Conservation (phyloP, 2,797 vertebrate species). For the Euphonia xanthogaster region DNA sequence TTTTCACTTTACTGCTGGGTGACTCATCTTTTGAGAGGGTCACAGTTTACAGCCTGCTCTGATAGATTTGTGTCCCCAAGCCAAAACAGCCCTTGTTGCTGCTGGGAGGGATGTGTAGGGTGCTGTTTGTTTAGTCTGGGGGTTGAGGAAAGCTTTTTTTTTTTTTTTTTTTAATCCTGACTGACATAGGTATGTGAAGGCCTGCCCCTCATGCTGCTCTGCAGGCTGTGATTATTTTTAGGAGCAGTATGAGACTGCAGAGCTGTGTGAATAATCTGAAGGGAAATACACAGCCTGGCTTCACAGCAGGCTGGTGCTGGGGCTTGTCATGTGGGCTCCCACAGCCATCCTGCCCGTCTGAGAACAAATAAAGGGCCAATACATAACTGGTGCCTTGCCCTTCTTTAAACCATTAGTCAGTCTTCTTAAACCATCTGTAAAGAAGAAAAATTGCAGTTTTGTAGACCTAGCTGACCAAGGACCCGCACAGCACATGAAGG, state of each 20-base stretch:
- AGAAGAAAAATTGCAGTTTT: not conserved
- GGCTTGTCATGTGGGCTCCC: not conserved
- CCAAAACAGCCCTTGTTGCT: not conserved
- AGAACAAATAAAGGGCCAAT: not conserved
- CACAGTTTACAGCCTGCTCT: not conserved
- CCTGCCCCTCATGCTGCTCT: not conserved
- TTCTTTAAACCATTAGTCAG: not conserved
- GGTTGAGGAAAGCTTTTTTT: not conserved
- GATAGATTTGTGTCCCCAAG: not conserved
- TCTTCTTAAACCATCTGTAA: not conserved
- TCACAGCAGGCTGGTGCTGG: not conserved
- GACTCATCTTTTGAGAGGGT: not conserved
- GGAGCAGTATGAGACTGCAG: not conserved
- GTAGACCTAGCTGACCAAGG: not conserved
- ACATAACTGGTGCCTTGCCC: not conserved
- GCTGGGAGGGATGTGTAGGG: not conserved
- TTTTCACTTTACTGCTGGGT: not conserved
- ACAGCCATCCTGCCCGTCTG: not conserved
- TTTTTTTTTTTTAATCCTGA: not conserved
- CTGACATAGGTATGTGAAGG: not conserved
- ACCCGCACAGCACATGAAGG: not conserved
- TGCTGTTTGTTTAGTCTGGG: not conserved
- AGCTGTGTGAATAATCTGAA: not conserved
- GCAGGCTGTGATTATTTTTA: conserved; percentile 36
- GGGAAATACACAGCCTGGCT: not conserved